These are phyloP conservation scores for Kryphioiulus occultus DNA, from an alignment of 2,888 invertebrate species.

Conservation along the genomic window DNA sequence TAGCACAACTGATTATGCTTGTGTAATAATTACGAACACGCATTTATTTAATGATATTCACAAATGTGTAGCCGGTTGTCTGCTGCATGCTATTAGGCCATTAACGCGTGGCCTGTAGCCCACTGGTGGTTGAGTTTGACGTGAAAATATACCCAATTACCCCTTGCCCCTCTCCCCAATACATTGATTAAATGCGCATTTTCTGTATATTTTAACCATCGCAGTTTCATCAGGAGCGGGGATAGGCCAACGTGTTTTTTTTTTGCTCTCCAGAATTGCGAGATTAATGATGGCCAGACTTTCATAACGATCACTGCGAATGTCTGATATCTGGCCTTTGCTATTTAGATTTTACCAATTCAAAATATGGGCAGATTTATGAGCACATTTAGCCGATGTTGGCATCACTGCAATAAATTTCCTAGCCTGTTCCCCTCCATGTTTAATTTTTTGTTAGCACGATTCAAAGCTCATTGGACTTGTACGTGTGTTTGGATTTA, in stretches of 20 bases:
- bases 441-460: background rate
- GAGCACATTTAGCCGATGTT: background rate
- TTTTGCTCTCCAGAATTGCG: background rate
- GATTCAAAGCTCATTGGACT: background rate
- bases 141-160: background rate
- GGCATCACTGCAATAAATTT: background rate
- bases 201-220: background rate
- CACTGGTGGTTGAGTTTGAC: background rate
- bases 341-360: background rate
- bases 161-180: background rate
- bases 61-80: background rate
- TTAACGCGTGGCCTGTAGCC: background rate
- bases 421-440: background rate
- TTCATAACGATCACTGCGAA: background rate
- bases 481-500: background rate
- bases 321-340: background rate
- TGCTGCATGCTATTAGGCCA: background rate
- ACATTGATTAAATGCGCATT: background rate
- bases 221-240: background rate
- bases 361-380: background rate
- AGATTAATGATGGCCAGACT: background rate
- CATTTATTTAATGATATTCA: slow-evolving; percentile 5
- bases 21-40: background rate
- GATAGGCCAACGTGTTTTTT: background rate
- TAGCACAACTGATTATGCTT: background rate